Conservation (phyloP, 2,113 vertebrate species). For the Varanus komodoensis region DNA sequence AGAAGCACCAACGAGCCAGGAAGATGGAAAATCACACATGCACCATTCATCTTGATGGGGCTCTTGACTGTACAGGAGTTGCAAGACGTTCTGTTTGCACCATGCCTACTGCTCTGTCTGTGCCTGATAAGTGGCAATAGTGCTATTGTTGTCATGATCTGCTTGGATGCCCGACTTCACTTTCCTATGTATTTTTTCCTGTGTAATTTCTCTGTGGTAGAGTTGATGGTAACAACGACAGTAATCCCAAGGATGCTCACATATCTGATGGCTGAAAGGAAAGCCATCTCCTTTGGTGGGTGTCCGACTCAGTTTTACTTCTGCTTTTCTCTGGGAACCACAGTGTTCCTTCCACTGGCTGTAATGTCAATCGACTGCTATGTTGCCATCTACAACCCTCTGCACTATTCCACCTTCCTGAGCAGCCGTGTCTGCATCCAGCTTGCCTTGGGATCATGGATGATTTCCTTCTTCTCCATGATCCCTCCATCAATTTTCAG, state of each 20-base stretch:
- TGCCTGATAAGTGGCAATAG: constrained; percentile 16
- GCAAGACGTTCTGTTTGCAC: constrained; percentile 19
- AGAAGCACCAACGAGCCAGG: neutral
- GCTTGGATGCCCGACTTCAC: constrained; percentile 33
- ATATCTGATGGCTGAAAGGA: constrained; percentile 6
- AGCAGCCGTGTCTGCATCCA: constrained; percentile 25
- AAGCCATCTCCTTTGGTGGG: constrained; percentile 9
- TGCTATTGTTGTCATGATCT: neutral
- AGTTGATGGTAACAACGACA: constrained; percentile 38
- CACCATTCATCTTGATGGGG: constrained; percentile 30
- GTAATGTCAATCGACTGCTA: constrained; percentile 55
- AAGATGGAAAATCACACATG: constrained; percentile 16
- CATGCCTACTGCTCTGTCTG: constrained; percentile 25
- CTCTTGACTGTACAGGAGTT: constrained; percentile 7
- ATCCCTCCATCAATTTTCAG: constrained; percentile 34
- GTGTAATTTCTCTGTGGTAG: constrained; percentile 39
- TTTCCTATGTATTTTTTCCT: constrained; percentile 48
- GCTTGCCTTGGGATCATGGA: constrained; percentile 36
- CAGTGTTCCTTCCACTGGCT: constrained; percentile 35
- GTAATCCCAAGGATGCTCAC: constrained; percentile 52
- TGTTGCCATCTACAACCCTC: constrained; percentile 56
- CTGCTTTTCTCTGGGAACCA: constrained; percentile 50
- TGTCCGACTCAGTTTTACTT: constrained; percentile 51
- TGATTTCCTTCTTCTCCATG: constrained; percentile 22
- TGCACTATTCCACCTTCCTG: constrained; percentile 47